phyloP scores from a whole-genome alignment of 1,140 invertebrate species.

The Argopecten irradians region DNA sequence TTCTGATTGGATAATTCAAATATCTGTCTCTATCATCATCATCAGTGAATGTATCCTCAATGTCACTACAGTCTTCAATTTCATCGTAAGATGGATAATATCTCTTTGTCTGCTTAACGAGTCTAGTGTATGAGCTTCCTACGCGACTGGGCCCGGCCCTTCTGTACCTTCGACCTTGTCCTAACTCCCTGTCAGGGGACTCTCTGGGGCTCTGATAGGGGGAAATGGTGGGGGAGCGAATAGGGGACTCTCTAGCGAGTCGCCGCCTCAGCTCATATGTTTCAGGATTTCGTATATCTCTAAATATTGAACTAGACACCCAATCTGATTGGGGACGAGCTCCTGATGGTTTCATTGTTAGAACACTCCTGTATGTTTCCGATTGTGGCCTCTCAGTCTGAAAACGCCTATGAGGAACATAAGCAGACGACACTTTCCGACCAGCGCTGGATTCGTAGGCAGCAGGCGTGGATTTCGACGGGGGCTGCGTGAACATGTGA shows the following conservation, averaged over 20 bases:
- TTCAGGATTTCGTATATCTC: conserved; percentile 16
- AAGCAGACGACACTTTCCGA: conserved; percentile 40
- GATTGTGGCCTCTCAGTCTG: neutral
- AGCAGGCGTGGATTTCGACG: conserved; percentile 32
- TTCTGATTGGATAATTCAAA: neutral
- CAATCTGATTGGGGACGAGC: conserved; percentile 38
- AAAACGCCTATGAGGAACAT: conserved; percentile 49
- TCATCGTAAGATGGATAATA: conserved; percentile 52
- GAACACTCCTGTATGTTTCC: conserved; percentile 27
- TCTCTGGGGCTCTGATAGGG: conserved; percentile 42
- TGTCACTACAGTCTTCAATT: conserved; percentile 44
- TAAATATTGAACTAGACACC: conserved; percentile 31
- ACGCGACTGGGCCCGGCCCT: conserved; percentile 28
- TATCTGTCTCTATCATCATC: conserved; percentile 40
- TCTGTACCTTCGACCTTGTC: conserved; percentile 27
- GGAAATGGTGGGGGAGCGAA: conserved; percentile 30
- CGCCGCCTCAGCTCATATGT: neutral
- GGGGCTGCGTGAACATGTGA: conserved; percentile 54
- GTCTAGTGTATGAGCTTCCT: conserved; percentile 45
- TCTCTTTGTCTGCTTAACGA: conserved; percentile 35
- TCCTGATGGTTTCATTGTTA: conserved; percentile 31
- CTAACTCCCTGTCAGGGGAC: conserved; percentile 47
- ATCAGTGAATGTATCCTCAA: conserved; percentile 42
- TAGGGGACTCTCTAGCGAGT: conserved; percentile 26
- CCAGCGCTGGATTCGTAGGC: conserved; percentile 25